phyloP scores from a whole-genome alignment of 2,797 vertebrate genomes.

The Poliocrania exsul region DNA sequence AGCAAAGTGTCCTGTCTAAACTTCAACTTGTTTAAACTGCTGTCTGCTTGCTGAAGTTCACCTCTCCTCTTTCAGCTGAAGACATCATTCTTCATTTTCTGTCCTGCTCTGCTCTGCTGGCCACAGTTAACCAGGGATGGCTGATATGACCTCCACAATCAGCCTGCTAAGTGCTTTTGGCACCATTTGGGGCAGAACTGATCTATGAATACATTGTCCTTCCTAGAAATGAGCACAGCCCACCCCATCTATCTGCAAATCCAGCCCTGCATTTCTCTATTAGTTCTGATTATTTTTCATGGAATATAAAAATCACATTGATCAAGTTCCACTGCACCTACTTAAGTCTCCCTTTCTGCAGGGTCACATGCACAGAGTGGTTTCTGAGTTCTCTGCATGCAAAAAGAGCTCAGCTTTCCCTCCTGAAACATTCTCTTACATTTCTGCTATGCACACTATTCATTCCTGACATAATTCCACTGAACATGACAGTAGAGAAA shows the following conservation, averaged over 20 bases:
- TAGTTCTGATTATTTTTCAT: neutral
- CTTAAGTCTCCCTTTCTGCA: neutral
- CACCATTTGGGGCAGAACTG: neutral
- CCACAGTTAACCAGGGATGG: neutral
- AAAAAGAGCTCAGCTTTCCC: neutral
- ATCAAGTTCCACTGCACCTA: neutral
- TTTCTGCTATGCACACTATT: neutral
- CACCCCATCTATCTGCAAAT: neutral
- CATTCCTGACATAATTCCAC: neutral
- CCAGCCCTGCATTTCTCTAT: neutral
- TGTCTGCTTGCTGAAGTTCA: neutral
- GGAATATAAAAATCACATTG: neutral
- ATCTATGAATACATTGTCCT: neutral
- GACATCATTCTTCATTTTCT: neutral
- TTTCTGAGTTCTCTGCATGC: accelerated
- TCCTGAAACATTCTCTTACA: neutral
- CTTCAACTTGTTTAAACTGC: neutral
- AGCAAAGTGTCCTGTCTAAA: neutral
- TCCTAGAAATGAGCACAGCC: neutral
- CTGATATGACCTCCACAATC: neutral
- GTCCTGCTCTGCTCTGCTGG: neutral
- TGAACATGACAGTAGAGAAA: neutral
- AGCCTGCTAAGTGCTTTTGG: neutral
- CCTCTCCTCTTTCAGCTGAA: neutral
- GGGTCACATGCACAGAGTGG: neutral